phyloP scores from a whole-genome alignment of 2,888 invertebrate genomes.

The Acanthosepion esculentum region DNA sequence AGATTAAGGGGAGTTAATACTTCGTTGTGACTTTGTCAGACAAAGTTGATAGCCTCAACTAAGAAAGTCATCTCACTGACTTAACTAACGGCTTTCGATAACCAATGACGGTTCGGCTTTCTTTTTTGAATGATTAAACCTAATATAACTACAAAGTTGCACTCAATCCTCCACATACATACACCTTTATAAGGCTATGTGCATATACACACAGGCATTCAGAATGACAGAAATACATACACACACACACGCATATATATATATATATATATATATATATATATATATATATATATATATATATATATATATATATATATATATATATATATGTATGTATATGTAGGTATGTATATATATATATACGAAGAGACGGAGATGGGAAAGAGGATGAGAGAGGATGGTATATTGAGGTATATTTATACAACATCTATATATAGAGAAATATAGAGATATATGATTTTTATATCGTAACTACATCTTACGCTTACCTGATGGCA shows the following conservation, averaged over 20 bases:
- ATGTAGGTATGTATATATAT: too few relatives aligned
- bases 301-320: neutral
- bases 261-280: neutral
- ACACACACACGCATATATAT: neutral
- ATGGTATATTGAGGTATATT: too few relatives aligned
- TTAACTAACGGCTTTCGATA: neutral
- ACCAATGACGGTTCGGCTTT: neutral
- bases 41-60: neutral
- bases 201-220: neutral
- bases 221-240: neutral
- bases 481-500: too few relatives aligned
- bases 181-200: neutral
- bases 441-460: too few relatives aligned
- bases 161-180: too few relatives aligned
- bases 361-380: too few relatives aligned
- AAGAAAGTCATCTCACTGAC: neutral
- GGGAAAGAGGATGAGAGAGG: too few relatives aligned
- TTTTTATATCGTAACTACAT: too few relatives aligned
- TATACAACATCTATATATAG: too few relatives aligned
- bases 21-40: slow-evolving; percentile 33
- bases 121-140: neutral
- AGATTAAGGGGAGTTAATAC: neutral
- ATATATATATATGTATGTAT: neutral
- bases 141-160: neutral
- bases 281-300: too few relatives aligned